Percentiles rank a stretch among this genome's conserved stretches.
Evolutionary conservation across 2,888 invertebrate genomes (phyloP).

Genomic region (Sussaba pulchella): DNA sequence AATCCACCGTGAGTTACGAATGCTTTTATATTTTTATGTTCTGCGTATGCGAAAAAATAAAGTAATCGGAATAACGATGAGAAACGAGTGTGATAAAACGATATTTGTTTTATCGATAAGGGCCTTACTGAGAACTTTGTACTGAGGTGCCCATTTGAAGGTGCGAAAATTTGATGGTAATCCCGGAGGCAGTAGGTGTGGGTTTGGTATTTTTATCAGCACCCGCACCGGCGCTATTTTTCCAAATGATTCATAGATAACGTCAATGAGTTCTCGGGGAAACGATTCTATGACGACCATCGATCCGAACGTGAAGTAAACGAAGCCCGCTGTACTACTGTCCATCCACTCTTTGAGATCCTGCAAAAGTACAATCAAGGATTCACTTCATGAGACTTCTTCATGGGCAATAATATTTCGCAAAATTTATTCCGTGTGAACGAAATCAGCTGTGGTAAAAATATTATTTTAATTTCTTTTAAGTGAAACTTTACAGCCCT

Average conservation of each 20-base stretch:
- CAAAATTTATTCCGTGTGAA: too few species aligned
- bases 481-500: too few species aligned
- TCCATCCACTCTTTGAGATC: constrained; percentile 80
- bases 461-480: too few species aligned
- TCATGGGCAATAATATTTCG: too few species aligned
- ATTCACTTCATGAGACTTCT: too few species aligned
- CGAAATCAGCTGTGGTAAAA: too few species aligned
- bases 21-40: constrained; percentile 78
- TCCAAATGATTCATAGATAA: constrained; percentile 75
- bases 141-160: constrained; percentile 77
- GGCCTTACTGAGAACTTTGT: constrained; percentile 77
- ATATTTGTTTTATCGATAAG: neutral
- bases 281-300: constrained; percentile 79
- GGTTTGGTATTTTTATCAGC: constrained; percentile 76
- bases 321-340: constrained; percentile 77
- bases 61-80: constrained; percentile 4
- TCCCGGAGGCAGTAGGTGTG: constrained; percentile 72
- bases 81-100: neutral
- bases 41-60: constrained; percentile 66
- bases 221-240: constrained; percentile 78
- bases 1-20: constrained; percentile 82
- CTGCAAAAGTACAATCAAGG: constrained; percentile 67
- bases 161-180: constrained; percentile 76
- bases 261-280: constrained; percentile 69
- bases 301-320: constrained; percentile 82